Percentiles rank a stretch among this genome's conserved stretches.
Evolutionary conservation across 1,140 invertebrate genomes (phyloP).

Genomic region (Bombus polaris): DNA sequence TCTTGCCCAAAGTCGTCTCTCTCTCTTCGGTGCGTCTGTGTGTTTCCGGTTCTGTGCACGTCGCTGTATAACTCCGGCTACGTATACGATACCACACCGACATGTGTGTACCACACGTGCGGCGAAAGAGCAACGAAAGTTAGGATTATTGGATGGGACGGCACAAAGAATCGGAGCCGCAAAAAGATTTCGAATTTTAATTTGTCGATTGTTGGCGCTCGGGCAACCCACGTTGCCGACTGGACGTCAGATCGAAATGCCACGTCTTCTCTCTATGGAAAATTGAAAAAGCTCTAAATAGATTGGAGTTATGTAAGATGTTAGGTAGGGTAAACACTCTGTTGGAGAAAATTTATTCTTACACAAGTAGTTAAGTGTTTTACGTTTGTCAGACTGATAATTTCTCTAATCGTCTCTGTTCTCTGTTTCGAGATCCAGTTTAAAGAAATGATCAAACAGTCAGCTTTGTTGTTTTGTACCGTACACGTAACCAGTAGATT

Average conservation of each 20-base stretch:
- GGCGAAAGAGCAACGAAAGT: constrained; percentile 23
- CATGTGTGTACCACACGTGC: constrained; percentile 27
- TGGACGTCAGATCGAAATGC: too few species aligned
- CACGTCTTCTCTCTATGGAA: too few species aligned
- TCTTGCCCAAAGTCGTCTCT: constrained; percentile 22
- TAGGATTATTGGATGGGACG: constrained; percentile 13
- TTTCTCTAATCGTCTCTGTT: too few species aligned
- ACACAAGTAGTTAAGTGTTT: too few species aligned
- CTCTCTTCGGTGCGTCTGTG: background rate
- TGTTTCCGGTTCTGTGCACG: background rate
- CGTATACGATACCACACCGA: constrained; percentile 37
- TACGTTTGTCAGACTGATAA: too few species aligned
- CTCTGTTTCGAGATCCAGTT: too few species aligned
- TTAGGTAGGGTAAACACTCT: too few species aligned
- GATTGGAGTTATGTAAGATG: too few species aligned
- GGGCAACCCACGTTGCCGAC: too few species aligned
- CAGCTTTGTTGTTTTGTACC: too few species aligned
- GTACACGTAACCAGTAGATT: background rate
- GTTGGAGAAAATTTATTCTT: too few species aligned
- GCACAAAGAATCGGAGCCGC: background rate
- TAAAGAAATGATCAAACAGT: background rate
- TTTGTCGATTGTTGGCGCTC: background rate
- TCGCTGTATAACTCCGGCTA: background rate
- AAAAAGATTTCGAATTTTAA: background rate
- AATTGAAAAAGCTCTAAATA: background rate